phyloP scores from a whole-genome alignment of 2,113 vertebrate genomes.

The Chaetorhynchus papuensis region DNA sequence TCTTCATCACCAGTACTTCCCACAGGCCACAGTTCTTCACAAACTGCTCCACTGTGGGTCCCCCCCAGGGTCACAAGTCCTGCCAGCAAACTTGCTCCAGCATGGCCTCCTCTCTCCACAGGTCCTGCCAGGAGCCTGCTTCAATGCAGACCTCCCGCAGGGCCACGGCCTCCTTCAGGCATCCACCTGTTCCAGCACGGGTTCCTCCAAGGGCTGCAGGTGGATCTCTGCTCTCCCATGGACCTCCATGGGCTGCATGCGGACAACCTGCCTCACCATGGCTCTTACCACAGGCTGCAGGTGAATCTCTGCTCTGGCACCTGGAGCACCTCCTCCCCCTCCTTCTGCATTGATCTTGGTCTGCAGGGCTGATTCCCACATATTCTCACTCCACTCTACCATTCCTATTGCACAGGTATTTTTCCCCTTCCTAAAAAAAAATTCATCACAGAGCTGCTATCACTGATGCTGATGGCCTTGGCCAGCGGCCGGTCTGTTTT shows the following conservation, averaged over 20 bases:
- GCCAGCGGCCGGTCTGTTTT: background rate
- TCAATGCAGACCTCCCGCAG: background rate
- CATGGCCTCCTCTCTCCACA: background rate
- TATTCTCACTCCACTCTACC: background rate
- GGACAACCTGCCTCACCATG: background rate
- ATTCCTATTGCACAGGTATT: background rate
- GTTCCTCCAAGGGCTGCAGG: background rate
- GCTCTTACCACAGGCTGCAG: background rate
- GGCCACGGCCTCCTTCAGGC: background rate
- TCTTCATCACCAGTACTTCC: background rate
- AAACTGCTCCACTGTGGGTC: background rate
- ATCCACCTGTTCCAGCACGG: background rate
- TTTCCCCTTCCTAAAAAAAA: background rate
- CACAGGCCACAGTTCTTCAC: background rate
- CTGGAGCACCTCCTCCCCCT: background rate
- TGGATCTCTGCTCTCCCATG: background rate
- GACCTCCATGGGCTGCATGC: background rate
- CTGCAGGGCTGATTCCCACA: background rate
- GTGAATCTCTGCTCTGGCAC: fast-evolving
- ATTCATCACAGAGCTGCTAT: background rate
- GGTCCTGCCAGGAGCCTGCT: background rate
- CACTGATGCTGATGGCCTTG: fast-evolving
- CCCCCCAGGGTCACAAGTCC: fast-evolving
- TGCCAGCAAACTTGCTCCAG: background rate
- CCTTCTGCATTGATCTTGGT: background rate